Evolutionary conservation across 2,888 invertebrate genomes (phyloP).

Genomic region (Trissolcus japonicus): DNA sequence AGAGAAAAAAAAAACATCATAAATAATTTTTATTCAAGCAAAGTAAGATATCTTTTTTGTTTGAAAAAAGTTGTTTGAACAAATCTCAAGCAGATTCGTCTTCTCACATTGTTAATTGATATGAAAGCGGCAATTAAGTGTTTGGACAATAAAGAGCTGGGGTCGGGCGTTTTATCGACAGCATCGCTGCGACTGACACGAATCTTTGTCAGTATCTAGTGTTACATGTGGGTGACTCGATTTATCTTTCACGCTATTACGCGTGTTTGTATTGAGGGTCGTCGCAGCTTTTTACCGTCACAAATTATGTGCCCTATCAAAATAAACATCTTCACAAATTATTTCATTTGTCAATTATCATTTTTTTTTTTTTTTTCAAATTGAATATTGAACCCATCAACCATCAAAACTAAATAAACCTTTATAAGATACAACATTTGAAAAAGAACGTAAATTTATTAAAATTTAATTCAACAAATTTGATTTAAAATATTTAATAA

Average conservation of each 20-base stretch:
- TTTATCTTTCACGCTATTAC: conserved; percentile 33
- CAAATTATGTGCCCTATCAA: conserved; percentile 16
- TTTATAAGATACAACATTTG: too few relatives aligned
- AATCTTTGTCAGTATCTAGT: conserved; percentile 28
- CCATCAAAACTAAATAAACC: too few relatives aligned
- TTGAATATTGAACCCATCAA: too few relatives aligned
- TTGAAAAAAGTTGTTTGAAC: conserved; percentile 16
- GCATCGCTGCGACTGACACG: conserved; percentile 54
- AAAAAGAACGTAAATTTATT: too few relatives aligned
- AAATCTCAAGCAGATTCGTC: conserved; percentile 40
- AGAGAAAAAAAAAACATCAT: too few relatives aligned
- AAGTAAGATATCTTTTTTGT: not conserved
- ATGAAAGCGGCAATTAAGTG: conserved; percentile 73
- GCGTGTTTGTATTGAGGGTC: conserved; percentile 50
- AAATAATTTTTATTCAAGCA: too few relatives aligned
- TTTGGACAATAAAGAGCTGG: conserved; percentile 66
- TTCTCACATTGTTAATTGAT: conserved; percentile 71
- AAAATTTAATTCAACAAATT: too few relatives aligned
- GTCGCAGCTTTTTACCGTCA: conserved; percentile 23
- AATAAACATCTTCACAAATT: conserved; percentile 19
- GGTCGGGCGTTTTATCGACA: conserved; percentile 45
- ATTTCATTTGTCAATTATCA: too few relatives aligned
- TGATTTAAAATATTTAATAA: too few relatives aligned
- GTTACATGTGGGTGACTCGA: conserved; percentile 49
- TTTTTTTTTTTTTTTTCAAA: too few relatives aligned